phyloP scores from a whole-genome alignment of 2,888 invertebrate species.

The Gastrophysa polygoni region DNA sequence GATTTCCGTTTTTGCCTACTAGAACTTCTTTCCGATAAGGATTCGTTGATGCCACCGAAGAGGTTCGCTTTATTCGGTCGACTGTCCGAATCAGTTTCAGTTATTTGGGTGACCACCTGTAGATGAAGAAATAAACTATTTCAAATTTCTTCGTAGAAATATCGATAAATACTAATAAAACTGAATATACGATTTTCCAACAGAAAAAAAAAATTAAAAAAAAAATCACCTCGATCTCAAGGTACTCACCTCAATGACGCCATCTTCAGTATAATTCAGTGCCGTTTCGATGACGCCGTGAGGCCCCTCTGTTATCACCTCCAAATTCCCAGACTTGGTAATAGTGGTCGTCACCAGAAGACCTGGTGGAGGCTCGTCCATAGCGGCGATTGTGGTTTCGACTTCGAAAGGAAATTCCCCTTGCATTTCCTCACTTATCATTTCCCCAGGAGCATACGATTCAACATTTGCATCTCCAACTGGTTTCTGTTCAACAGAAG shows the following conservation, averaged over 20 bases:
- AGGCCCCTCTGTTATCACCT: conserved; percentile 55
- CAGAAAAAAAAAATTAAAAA: too few species aligned
- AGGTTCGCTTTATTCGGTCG: not conserved
- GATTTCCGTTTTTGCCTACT: not conserved
- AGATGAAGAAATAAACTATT: not conserved
- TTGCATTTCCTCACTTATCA: conserved; percentile 21
- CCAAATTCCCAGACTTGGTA: conserved; percentile 52
- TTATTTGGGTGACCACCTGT: conserved; percentile 44
- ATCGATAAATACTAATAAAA: too few species aligned
- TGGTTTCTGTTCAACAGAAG: not conserved
- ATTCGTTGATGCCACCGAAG: not conserved
- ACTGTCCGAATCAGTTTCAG: not conserved
- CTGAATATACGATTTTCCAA: not conserved
- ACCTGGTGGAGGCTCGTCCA: conserved; percentile 44
- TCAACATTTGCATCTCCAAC: not conserved
- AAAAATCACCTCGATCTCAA: too few species aligned
- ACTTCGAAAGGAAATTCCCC: conserved; percentile 41
- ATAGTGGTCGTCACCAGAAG: conserved; percentile 52
- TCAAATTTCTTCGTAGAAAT: not conserved
- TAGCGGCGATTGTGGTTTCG: conserved; percentile 40
- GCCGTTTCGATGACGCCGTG: conserved; percentile 54
- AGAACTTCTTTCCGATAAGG: not conserved
- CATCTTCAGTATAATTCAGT: conserved; percentile 50
- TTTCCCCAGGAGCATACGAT: not conserved
- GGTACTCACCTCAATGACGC: conserved; percentile 56